These are phyloP conservation scores for Amphipyra berbera DNA, from an alignment of 2,888 invertebrate genomes.

Conservation along the genomic window DNA sequence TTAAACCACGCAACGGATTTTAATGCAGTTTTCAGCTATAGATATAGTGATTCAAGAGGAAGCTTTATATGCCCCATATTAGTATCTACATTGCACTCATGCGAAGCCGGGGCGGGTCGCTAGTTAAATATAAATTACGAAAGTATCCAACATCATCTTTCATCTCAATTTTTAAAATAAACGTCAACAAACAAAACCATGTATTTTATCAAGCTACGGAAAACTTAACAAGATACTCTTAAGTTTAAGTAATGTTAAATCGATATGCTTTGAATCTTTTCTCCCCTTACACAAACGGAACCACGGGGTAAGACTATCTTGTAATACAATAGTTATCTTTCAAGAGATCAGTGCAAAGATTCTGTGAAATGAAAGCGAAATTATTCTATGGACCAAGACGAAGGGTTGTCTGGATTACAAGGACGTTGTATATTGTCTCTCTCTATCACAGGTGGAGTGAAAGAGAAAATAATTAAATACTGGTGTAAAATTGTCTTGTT, in stretches of 20 bases:
- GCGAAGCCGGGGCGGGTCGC: no score
- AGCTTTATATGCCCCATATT: no score
- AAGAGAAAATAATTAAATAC: neutral
- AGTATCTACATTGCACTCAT: no score
- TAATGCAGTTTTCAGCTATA: no score
- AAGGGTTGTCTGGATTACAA: conserved; percentile 20
- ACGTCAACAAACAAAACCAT: no score
- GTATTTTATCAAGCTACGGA: neutral
- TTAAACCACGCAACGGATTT: no score
- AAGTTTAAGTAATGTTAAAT: conserved; percentile 15
- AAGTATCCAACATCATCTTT: no score
- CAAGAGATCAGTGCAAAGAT: conserved; percentile 37
- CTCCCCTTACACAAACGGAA: conserved; percentile 19
- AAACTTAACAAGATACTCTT: neutral
- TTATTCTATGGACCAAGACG: conserved; percentile 21
- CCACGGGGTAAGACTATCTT: conserved; percentile 28
- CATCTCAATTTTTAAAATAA: no score
- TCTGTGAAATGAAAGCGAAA: conserved; percentile 36
- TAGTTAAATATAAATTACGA: no score
- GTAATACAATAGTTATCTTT: conserved; percentile 45
- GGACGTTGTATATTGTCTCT: conserved; percentile 1
- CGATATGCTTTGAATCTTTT: conserved; percentile 21
- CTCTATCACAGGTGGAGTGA: neutral
- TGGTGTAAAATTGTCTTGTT: neutral
- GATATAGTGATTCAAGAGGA: no score